These are phyloP conservation scores for Melanocharis versteri DNA, from an alignment of 2,113 vertebrate genomes.

Conservation along the genomic window DNA sequence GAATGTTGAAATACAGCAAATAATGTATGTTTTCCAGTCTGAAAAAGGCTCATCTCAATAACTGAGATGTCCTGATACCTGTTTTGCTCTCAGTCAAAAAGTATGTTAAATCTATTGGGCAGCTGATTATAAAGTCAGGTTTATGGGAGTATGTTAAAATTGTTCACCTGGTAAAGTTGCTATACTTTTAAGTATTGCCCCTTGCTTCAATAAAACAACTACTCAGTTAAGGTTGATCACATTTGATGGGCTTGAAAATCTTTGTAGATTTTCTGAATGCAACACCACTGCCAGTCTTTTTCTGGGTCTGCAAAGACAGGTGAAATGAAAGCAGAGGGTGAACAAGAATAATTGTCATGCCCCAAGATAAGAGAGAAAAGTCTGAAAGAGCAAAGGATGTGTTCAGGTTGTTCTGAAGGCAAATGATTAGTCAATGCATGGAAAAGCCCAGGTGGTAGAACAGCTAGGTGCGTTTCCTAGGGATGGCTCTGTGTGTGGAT, in stretches of 20 bases:
- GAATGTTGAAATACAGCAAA: not conserved
- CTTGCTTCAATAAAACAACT: not conserved
- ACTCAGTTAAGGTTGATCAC: not conserved
- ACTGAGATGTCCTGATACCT: not conserved
- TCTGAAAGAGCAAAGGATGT: not conserved
- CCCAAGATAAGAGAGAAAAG: not conserved
- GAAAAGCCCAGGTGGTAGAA: not conserved
- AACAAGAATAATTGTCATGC: not conserved
- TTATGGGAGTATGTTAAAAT: not conserved
- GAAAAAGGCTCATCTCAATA: not conserved
- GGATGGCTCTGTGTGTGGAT: not conserved
- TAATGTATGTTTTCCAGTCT: not conserved
- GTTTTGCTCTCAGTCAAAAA: not conserved
- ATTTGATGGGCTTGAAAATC: not conserved
- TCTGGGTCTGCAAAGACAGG: not conserved
- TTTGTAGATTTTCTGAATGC: not conserved
- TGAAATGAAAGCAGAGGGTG: not conserved
- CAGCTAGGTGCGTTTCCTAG: constrained; percentile 1
- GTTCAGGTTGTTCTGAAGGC: not conserved
- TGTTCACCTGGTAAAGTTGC: not conserved
- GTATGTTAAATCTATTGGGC: not conserved
- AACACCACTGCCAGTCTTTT: not conserved
- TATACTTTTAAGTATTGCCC: not conserved
- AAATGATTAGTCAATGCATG: not conserved
- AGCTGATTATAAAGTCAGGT: not conserved